Percentiles rank a stretch among this genome's conserved stretches.
Evolutionary conservation across 2,888 invertebrate genomes (phyloP).

Genomic region (Andrena praecox): DNA sequence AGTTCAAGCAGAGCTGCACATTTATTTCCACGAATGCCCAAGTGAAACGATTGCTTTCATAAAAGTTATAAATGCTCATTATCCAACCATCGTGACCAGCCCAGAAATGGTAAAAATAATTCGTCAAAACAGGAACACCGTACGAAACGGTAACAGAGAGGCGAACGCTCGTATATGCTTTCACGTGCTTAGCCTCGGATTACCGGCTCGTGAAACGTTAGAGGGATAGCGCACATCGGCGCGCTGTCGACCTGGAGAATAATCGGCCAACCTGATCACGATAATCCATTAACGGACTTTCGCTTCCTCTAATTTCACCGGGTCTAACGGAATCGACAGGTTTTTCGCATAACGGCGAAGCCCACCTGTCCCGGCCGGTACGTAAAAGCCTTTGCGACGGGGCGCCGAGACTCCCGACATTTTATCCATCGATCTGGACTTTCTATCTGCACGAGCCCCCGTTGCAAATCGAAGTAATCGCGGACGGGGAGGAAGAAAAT

Average conservation of each 20-base stretch:
- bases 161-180: neutral
- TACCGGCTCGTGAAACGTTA: conserved; percentile 27
- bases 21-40: neutral
- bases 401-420: conserved; percentile 4
- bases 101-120: neutral
- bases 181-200: conserved; percentile 17
- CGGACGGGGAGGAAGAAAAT: conserved; percentile 65
- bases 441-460: conserved; percentile 22
- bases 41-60: neutral
- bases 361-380: neutral
- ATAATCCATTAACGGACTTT: conserved; percentile 39
- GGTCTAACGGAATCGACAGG: conserved; percentile 5
- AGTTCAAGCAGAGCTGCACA: too few relatives aligned
- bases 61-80: neutral
- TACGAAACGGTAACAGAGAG: neutral
- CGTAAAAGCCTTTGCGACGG: conserved; percentile 1
- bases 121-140: neutral
- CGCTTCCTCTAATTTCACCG: conserved; percentile 28
- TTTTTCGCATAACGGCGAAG: conserved; percentile 3
- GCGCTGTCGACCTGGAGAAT: conserved; percentile 8
- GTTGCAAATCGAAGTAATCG: conserved; percentile 57
- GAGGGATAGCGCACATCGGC: conserved; percentile 5
- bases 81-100: neutral
- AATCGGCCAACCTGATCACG: conserved; percentile 32
- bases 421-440: conserved; percentile 29